These are phyloP conservation scores for Pseudomyrmex pallidus DNA, from an alignment of 1,140 invertebrate genomes.

Conservation along the genomic window DNA sequence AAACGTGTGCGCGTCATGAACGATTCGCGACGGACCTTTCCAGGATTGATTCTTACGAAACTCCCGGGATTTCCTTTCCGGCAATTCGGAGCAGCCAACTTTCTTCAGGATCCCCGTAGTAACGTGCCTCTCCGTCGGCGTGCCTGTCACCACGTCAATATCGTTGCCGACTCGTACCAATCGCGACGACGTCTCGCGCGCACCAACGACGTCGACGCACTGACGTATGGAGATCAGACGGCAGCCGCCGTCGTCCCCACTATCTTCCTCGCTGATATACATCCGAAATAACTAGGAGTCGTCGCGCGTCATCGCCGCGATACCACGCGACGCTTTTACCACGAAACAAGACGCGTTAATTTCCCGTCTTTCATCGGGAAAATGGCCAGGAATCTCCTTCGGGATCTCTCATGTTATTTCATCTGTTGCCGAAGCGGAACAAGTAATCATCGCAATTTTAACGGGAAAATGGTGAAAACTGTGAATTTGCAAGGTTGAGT, in stretches of 20 bases:
- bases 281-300: constrained; percentile 77
- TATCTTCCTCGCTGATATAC: constrained; percentile 81
- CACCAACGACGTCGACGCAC: constrained; percentile 74
- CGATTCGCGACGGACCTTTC: constrained; percentile 35
- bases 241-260: constrained; percentile 80
- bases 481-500: neutral
- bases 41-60: constrained; percentile 55
- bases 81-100: neutral
- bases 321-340: constrained; percentile 40
- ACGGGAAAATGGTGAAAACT: neutral
- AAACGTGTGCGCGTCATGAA: constrained; percentile 17
- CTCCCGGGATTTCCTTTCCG: constrained; percentile 35
- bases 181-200: constrained; percentile 47
- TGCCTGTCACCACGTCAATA: constrained; percentile 52
- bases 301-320: constrained; percentile 65
- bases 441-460: neutral
- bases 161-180: constrained; percentile 31
- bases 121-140: constrained; percentile 5
- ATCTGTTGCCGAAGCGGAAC: neutral
- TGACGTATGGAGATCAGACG: constrained; percentile 82
- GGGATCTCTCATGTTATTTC: constrained; percentile 10
- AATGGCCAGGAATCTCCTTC: neutral
- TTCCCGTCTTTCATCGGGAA: neutral
- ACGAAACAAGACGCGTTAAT: constrained; percentile 17
- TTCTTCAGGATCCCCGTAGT: constrained; percentile 6